Conservation (phyloP, 2,888 invertebrate species). For the Eupithecia dodoneata region DNA sequence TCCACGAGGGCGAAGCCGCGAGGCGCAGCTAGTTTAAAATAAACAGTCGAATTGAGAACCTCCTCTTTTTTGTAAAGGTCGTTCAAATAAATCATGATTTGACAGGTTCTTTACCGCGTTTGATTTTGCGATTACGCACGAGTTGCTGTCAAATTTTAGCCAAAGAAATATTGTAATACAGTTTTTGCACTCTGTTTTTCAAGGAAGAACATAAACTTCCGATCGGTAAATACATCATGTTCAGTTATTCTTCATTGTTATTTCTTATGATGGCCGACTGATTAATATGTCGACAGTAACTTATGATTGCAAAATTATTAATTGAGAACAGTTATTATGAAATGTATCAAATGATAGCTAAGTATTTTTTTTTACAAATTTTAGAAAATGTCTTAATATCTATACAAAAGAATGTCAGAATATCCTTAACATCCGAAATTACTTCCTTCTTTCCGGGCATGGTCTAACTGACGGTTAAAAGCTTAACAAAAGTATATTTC, state of each 20-base stretch:
- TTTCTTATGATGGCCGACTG: neutral
- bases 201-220: neutral
- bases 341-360: neutral
- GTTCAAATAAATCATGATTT: neutral
- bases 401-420: neutral
- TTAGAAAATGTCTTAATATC: neutral
- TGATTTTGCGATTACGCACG: neutral
- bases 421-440: neutral
- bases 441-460: neutral
- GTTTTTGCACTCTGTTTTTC: neutral
- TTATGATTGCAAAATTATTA: neutral
- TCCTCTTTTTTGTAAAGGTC: neutral
- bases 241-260: neutral
- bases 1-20: no score
- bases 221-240: neutral
- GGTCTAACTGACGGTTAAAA: neutral
- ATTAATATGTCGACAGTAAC: neutral
- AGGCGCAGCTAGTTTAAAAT: neutral
- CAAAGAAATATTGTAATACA: neutral
- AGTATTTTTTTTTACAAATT: neutral
- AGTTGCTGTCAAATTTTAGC: neutral
- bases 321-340: neutral
- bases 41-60: neutral
- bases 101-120: neutral
- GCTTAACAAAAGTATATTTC: neutral